phyloP scores from a whole-genome alignment of 1,140 invertebrate genomes.

The Rhysida immarginata region DNA sequence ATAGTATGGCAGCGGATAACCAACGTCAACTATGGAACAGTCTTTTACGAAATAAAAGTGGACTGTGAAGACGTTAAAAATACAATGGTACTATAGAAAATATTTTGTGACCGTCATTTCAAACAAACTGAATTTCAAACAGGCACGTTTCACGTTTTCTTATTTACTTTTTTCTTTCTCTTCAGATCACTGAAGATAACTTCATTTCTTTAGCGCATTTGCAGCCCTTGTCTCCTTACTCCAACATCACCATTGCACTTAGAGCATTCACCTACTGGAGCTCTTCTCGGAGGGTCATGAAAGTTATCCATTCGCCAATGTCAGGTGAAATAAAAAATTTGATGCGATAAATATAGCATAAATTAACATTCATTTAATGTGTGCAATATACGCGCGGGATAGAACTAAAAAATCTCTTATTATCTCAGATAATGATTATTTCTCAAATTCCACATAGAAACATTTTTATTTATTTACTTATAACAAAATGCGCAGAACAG shows the following conservation, averaged over 20 bases:
- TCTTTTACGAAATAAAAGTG: constrained; percentile 69
- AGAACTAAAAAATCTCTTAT: no score
- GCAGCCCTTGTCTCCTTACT: constrained; percentile 44
- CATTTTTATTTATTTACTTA: no score
- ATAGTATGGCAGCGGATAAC: constrained; percentile 57
- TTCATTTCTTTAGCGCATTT: constrained; percentile 33
- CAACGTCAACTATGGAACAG: constrained; percentile 57
- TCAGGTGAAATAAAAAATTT: no score
- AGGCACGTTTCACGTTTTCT: no score
- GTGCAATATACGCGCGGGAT: no score
- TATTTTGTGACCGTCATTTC: no score
- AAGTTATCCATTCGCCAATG: constrained; percentile 24
- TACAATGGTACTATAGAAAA: constrained; percentile 22
- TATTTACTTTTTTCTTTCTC: constrained; percentile 5
- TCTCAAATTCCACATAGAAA: no score
- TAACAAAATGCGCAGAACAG: no score
- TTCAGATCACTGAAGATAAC: constrained; percentile 18
- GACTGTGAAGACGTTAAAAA: constrained; percentile 25
- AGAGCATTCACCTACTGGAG: constrained; percentile 73
- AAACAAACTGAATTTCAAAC: no score
- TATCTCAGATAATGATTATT: no score
- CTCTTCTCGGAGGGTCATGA: constrained; percentile 39
- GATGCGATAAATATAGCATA: no score
- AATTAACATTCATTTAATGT: no score
- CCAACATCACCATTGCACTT: constrained; percentile 48